These are phyloP conservation scores for Mirza zaza DNA, from an alignment of 2,113 vertebrate species.

Conservation along the genomic window DNA sequence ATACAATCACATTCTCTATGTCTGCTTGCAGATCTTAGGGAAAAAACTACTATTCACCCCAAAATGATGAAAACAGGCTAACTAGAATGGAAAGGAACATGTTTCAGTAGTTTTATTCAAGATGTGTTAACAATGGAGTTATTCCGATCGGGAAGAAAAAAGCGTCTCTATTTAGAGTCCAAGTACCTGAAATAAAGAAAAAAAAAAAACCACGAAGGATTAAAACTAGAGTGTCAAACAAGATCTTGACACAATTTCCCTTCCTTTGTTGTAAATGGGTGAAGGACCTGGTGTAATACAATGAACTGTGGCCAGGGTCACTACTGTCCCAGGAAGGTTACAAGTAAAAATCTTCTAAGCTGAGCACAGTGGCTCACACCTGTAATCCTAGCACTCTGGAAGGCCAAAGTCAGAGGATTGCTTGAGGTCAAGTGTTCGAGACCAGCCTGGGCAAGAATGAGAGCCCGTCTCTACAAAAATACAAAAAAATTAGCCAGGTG, in stretches of 20 bases:
- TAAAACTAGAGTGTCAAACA: neutral
- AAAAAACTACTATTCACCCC: conserved; percentile 68
- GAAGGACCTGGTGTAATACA: neutral
- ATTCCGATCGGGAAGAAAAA: neutral
- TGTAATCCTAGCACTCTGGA: neutral
- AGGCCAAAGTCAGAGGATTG: neutral
- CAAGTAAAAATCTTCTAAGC: neutral
- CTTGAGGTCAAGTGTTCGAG: neutral
- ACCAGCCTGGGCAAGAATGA: neutral
- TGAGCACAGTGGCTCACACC: neutral
- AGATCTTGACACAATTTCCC: neutral
- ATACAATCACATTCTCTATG: accelerated
- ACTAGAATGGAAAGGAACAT: conserved; percentile 72
- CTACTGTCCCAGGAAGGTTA: neutral
- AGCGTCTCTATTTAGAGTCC: neutral
- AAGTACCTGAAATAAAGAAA: neutral
- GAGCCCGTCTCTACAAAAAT: neutral
- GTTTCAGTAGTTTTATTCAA: conserved; percentile 19
- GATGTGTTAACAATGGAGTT: neutral
- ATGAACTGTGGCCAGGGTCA: neutral
- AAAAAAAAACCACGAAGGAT: neutral
- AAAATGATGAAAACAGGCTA: conserved; percentile 70
- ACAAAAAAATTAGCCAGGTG: neutral
- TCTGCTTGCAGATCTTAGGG: conserved; percentile 82
- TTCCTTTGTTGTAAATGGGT: neutral